Percentiles rank a stretch among this genome's conserved stretches.
phyloP scores from a whole-genome alignment of 2,888 invertebrate species.

The Nysson spinosus region DNA sequence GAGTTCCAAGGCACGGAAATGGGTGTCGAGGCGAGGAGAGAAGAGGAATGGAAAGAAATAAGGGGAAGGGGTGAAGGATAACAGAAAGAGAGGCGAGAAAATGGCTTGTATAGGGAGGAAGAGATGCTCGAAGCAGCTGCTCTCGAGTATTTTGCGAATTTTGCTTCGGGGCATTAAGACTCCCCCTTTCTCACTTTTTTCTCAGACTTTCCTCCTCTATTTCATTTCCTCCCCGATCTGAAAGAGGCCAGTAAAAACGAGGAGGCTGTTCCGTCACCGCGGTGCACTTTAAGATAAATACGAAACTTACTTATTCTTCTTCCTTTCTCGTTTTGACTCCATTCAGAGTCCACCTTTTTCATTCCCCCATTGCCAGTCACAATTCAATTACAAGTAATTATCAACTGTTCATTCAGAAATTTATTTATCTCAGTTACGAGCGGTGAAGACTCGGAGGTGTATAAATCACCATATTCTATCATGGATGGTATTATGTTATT shows the following conservation, averaged over 20 bases:
- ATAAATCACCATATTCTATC: too few species aligned
- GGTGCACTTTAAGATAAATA: too few species aligned
- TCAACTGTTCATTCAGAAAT: too few species aligned
- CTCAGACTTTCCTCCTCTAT: conserved; percentile 8
- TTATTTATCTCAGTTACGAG: too few species aligned
- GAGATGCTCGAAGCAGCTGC: conserved; percentile 47
- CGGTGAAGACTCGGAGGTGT: background rate
- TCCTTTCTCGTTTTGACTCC: too few species aligned
- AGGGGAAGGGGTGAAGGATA: background rate
- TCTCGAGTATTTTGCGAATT: conserved; percentile 52
- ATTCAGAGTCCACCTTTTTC: too few species aligned
- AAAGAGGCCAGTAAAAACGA: conserved; percentile 19
- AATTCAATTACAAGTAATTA: too few species aligned
- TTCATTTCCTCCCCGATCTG: conserved; percentile 3
- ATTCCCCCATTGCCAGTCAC: too few species aligned
- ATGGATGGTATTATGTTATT: too few species aligned
- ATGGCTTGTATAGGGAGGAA: conserved; percentile 14
- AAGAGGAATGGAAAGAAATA: too few species aligned
- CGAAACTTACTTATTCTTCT: too few species aligned
- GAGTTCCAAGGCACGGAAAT: conserved; percentile 27
- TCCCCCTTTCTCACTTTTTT: conserved; percentile 1
- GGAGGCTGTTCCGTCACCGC: conserved; percentile 6
- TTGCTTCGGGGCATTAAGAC: conserved; percentile 42
- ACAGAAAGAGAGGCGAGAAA: conserved; percentile 31
- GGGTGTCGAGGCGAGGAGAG: conserved; percentile 4